phyloP scores from a whole-genome alignment of 2,888 invertebrate species.

The Cerastis leucographa region DNA sequence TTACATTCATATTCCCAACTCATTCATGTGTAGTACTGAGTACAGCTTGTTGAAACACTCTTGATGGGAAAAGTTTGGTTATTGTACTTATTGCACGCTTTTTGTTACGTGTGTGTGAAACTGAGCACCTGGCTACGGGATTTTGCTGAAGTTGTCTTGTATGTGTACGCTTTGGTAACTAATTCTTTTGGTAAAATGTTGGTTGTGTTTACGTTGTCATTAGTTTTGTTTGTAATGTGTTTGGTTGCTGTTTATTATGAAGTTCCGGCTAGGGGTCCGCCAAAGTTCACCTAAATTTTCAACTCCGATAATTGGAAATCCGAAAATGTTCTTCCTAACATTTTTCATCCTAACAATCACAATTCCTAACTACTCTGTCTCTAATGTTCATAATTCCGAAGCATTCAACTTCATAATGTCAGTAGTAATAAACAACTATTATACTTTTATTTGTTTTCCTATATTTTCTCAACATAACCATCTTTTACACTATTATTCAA shows the following conservation, averaged over 20 bases:
- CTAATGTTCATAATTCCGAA: too few species aligned
- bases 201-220: slow-evolving; percentile 33
- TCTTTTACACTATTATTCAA: too few species aligned
- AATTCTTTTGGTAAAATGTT: slow-evolving; percentile 44
- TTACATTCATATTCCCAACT: slow-evolving; percentile 53
- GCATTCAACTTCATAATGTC: too few species aligned
- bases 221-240: slow-evolving; percentile 30
- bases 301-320: too few species aligned
- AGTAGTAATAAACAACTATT: too few species aligned
- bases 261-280: too few species aligned
- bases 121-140: slow-evolving; percentile 67
- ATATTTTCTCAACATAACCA: too few species aligned
- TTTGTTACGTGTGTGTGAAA: slow-evolving; percentile 68
- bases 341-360: too few species aligned
- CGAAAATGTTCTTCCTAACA: too few species aligned
- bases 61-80: slow-evolving; percentile 67
- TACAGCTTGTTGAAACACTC: slow-evolving; percentile 57
- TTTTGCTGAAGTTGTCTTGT: slow-evolving; percentile 47
- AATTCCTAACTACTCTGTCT: too few species aligned
- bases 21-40: slow-evolving; percentile 40
- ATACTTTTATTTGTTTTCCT: too few species aligned
- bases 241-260: background rate
- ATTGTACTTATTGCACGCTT: slow-evolving; percentile 64
- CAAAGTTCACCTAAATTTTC: too few species aligned
- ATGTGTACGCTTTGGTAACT: slow-evolving; percentile 44